phyloP scores from a whole-genome alignment of 2,888 invertebrate genomes.

The Pollenia amentaria region DNA sequence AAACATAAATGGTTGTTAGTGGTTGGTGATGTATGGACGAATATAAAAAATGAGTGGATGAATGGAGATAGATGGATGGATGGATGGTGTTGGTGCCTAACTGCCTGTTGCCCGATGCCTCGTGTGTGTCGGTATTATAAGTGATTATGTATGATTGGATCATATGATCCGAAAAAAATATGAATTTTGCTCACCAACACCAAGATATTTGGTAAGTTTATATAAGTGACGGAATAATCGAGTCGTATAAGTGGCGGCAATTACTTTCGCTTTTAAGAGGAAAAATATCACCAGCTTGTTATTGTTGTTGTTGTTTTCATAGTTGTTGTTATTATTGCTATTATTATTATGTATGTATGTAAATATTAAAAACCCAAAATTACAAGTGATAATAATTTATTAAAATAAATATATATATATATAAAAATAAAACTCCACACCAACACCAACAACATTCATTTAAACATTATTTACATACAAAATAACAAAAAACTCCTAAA shows the following conservation, averaged over 20 bases:
- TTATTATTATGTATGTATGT: conserved; percentile 33
- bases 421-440: too few species aligned
- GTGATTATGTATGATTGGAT: conserved; percentile 63
- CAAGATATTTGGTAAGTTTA: neutral
- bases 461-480: conserved; percentile 3
- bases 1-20: neutral
- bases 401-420: neutral
- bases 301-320: too few species aligned
- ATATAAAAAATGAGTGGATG: conserved; percentile 5
- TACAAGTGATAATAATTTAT: conserved; percentile 57
- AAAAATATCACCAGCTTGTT: conserved; percentile 57
- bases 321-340: conserved; percentile 17
- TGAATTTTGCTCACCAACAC: neutral
- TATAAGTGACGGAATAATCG: conserved; percentile 36
- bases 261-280: conserved; percentile 70
- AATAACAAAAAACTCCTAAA: neutral
- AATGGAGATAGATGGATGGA: conserved; percentile 7
- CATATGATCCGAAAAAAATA: conserved; percentile 43
- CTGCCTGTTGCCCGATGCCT: conserved; percentile 36
- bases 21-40: neutral
- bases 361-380: conserved; percentile 51
- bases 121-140: conserved; percentile 51
- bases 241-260: conserved; percentile 37
- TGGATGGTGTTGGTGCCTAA: conserved; percentile 35
- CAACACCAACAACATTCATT: neutral